Evolutionary conservation across 2,888 invertebrate genomes (phyloP).

Genomic region (Polietes domitor): DNA sequence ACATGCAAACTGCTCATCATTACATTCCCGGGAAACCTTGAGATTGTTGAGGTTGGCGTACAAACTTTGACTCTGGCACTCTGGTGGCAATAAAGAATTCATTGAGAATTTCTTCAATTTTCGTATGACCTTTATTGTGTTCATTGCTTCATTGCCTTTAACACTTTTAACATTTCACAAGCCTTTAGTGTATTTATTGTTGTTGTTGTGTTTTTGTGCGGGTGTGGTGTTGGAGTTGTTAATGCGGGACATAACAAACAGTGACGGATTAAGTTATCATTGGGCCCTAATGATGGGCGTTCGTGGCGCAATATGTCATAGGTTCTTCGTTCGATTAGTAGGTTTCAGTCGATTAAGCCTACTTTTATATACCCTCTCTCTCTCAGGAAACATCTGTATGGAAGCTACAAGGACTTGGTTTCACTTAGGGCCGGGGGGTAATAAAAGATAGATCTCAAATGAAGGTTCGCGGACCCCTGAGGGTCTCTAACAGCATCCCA

Average conservation of each 20-base stretch:
- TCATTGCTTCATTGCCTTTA: neutral
- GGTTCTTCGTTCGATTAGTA: no score
- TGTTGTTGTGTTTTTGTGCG: neutral
- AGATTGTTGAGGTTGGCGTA: neutral
- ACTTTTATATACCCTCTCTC: no score
- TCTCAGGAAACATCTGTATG: no score
- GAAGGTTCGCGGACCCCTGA: no score
- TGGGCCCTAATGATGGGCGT: no score
- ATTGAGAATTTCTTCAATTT: constrained; percentile 9
- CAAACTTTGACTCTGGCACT: neutral
- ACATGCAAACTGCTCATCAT: constrained; percentile 60
- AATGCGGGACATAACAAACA: neutral
- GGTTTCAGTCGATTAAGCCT: no score
- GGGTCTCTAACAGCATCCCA: no score
- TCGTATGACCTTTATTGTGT: constrained; percentile 51
- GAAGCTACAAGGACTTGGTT: no score
- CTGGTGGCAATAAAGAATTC: neutral
- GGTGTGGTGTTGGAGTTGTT: neutral
- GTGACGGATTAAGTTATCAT: no score
- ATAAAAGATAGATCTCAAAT: no score
- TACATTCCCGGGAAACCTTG: constrained; percentile 47
- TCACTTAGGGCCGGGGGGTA: no score
- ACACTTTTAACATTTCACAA: neutral
- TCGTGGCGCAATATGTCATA: no score
- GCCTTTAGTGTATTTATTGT: neutral